Evolutionary conservation across 2,797 vertebrate genomes (phyloP).

Genomic region (Euthynnus affinis): DNA sequence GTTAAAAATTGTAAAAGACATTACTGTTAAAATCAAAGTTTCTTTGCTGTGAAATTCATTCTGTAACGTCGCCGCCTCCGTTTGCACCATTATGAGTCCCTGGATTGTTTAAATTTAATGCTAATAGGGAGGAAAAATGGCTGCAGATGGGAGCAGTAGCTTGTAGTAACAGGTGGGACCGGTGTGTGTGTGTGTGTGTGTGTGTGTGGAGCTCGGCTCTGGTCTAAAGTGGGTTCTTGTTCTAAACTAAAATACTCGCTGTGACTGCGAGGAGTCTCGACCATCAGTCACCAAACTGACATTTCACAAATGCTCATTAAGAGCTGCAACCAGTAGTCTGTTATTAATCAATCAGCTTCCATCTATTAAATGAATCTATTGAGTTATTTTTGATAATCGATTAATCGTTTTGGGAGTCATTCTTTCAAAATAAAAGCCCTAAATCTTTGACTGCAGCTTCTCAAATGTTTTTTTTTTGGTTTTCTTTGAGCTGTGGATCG

Average conservation of each 20-base stretch:
- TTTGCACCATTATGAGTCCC: not conserved
- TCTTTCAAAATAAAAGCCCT: too few relatives aligned
- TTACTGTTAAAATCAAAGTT: not conserved
- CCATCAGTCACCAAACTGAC: slow-evolving; percentile 22
- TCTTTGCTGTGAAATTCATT: not conserved
- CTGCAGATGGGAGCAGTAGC: not conserved
- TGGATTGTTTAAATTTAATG: not conserved
- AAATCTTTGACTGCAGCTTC: too few relatives aligned
- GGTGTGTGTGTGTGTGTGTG: slow-evolving; percentile 12
- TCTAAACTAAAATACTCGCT: slow-evolving; percentile 40
- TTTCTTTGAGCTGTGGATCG: too few relatives aligned
- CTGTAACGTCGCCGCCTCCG: not conserved
- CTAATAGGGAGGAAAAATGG: not conserved
- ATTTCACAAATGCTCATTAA: too few relatives aligned
- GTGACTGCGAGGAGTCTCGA: slow-evolving; percentile 15
- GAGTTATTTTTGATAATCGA: too few relatives aligned
- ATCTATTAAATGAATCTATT: too few relatives aligned
- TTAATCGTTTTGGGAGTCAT: too few relatives aligned
- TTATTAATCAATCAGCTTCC: too few relatives aligned
- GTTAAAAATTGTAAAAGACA: slow-evolving; percentile 26
- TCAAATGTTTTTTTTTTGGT: too few relatives aligned
- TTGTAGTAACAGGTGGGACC: slow-evolving; percentile 1
- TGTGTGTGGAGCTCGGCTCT: slow-evolving; percentile 34
- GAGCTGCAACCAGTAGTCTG: not conserved
- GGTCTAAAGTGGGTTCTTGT: slow-evolving; percentile 29